A percentile compares a stretch with the other conserved stretches of the same genome.
Evolutionary conservation across 2,888 invertebrate species (phyloP).

Genomic region (Parthenolecanium corni): DNA sequence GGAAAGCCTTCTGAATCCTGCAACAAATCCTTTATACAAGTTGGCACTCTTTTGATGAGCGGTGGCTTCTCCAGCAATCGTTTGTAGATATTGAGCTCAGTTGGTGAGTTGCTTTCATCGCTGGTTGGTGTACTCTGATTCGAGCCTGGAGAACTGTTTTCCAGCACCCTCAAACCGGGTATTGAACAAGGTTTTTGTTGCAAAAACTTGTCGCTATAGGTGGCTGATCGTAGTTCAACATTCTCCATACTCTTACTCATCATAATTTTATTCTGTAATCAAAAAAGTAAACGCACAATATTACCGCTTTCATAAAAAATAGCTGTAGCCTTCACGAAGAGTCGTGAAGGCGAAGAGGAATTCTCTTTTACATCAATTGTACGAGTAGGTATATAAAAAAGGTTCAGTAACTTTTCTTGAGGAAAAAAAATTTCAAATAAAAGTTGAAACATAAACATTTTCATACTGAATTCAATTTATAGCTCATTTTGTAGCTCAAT

Average conservation of each 20-base stretch:
- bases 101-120: conserved; percentile 77
- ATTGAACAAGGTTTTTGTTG: conserved; percentile 47
- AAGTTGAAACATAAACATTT: no score
- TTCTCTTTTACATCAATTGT: no score
- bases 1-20: conserved; percentile 12
- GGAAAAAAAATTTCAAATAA: no score
- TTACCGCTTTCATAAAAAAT: no score
- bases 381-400: no score
- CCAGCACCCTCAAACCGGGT: conserved; percentile 53
- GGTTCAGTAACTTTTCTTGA: no score
- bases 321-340: no score
- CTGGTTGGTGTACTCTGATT: conserved; percentile 42
- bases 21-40: conserved; percentile 2
- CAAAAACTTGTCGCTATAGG: background rate
- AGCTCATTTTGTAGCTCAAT: no score
- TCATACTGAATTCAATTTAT: no score
- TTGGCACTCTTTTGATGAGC: conserved; percentile 53
- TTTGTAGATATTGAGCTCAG: conserved; percentile 74
- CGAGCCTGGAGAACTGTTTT: conserved; percentile 39
- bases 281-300: background rate
- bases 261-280: conserved; percentile 13
- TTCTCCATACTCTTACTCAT: conserved; percentile 2
- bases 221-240: background rate
- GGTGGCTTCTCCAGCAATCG: conserved; percentile 70
- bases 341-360: no score